Conservation (phyloP, 2,113 vertebrate species). For the Chamaea fasciata region DNA sequence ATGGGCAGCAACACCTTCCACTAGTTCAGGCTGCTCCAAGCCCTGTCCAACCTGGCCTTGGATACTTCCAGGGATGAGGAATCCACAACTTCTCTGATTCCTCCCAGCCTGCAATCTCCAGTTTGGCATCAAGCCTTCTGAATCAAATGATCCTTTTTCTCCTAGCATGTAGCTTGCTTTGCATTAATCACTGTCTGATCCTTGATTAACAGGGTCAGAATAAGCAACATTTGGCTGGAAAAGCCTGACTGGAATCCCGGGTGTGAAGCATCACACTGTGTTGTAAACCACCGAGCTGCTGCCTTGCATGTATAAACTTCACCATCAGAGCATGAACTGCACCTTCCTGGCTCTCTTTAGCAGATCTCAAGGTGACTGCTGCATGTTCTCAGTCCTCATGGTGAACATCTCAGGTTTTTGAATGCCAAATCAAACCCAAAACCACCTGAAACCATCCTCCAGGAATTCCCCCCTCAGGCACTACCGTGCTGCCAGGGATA, state of each 20-base stretch:
- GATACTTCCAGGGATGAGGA: neutral
- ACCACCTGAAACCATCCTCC: neutral
- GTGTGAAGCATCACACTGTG: neutral
- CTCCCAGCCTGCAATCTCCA: neutral
- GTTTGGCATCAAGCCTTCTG: neutral
- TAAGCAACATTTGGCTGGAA: neutral
- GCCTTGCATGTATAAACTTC: neutral
- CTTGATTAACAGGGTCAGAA: neutral
- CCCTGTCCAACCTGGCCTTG: neutral
- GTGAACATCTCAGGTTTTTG: neutral
- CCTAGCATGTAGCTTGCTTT: neutral
- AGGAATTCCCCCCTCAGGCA: neutral
- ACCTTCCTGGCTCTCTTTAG: neutral
- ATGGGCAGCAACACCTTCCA: neutral
- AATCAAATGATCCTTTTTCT: neutral
- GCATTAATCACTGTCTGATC: neutral
- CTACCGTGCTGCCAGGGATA: fast-evolving
- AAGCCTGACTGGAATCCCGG: neutral
- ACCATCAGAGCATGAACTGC: neutral
- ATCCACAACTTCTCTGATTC: neutral
- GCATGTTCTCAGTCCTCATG: neutral
- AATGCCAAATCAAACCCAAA: neutral
- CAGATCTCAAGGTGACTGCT: neutral
- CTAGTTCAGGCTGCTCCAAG: neutral
- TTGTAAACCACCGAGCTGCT: neutral